A percentile compares a stretch with the other conserved stretches of the same genome.
phyloP scores from a whole-genome alignment of 2,797 vertebrate species.

The Pseudochromis fuscus region DNA sequence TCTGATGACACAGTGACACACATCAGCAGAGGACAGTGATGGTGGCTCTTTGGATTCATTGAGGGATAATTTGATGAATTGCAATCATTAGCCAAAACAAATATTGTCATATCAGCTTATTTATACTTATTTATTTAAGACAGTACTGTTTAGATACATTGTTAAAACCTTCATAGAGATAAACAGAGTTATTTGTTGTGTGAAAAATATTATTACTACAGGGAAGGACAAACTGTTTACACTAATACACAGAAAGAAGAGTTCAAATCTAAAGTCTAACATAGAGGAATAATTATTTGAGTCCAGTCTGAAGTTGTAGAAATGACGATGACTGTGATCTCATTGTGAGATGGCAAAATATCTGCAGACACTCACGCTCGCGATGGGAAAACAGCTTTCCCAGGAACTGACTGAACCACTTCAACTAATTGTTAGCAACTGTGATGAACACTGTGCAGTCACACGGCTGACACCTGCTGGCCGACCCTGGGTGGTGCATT shows the following conservation, averaged over 20 bases:
- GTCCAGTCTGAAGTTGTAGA: neutral
- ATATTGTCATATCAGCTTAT: neutral
- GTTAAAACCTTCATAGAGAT: too few species aligned
- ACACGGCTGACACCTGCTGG: conserved; percentile 10
- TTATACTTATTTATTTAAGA: neutral
- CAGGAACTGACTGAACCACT: neutral
- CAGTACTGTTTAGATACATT: neutral
- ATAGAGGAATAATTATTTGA: neutral
- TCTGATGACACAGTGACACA: too few species aligned
- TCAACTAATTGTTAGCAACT: conserved; percentile 1
- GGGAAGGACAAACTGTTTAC: too few species aligned
- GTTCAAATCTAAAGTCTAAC: too few species aligned
- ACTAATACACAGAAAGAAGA: neutral
- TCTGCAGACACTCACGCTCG: conserved; percentile 5
- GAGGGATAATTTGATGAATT: too few species aligned
- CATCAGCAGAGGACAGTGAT: too few species aligned
- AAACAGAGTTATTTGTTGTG: too few species aligned
- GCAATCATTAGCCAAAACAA: too few species aligned
- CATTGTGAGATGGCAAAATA: conserved; percentile 12
- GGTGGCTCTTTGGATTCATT: too few species aligned
- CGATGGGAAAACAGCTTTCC: neutral
- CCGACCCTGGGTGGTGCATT: neutral
- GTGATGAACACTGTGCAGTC: neutral
- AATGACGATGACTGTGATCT: neutral
- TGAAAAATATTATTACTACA: too few species aligned